Evolutionary conservation across 2,113 vertebrate species (phyloP), one percentile per base, ranked within the genome.

Genomic region (Gila orcuttii): DNA sequence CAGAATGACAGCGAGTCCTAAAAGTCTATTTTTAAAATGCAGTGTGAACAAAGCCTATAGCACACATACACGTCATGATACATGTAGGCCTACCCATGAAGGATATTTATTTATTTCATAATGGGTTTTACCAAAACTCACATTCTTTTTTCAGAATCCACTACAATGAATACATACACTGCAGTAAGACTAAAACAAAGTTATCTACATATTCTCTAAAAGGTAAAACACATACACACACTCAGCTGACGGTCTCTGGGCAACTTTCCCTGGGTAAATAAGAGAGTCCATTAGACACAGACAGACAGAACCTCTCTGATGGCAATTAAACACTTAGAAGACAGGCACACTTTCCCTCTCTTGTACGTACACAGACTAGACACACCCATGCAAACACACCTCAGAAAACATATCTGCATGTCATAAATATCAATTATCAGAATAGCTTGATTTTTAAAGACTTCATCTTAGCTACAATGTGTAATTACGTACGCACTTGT

Each of bases 241-340:
- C 69, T 60, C 52, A 5, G 25, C 17, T 69, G 64, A 82, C 5
- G 28, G 62, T 66, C 23, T 64, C 59, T 62, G n/a, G 36, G 23
- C 23, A 62, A 12, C 66, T 73, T 25, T 74, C 39, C 12, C 10
- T 17, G 13, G 17, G 9, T 75, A 28, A 50, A 57, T 39, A 28
- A 50, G 23, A 57, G 23, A 76, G 62, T 78, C 25, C 75, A 55
- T 78, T 64, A 82, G 76, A 71, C 78, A 79, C 15, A 39, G 11
- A 36, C 36, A 66, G 66, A 60, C 8, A 19, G 28, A 45, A 73
- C 64, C 33, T 74, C 81, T 87, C 85, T 31, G 69, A 86, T 82
- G 69, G 82, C 25, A 73, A 89, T 86, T 89, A 89, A 89, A 89
- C 69, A 88, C 88, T 89, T 36, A 89, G 68, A 55, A 62, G 47